These are phyloP conservation scores for Troides aeacus DNA, from an alignment of 2,888 invertebrate genomes.

Conservation along the genomic window DNA sequence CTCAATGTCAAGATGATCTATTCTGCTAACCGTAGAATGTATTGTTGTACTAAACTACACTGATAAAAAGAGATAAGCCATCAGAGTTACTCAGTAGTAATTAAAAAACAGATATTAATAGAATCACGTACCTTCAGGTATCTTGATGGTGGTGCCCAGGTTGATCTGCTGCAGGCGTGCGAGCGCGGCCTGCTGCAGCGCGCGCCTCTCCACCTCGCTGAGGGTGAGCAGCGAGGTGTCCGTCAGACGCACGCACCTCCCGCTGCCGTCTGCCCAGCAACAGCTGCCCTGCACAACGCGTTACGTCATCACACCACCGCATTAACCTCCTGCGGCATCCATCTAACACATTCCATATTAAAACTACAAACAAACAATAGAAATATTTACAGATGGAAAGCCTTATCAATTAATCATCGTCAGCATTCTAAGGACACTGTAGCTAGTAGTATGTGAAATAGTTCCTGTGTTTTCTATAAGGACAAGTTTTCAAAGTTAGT, in stretches of 20 bases:
- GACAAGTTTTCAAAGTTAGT: too few species aligned
- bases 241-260: conserved; percentile 84
- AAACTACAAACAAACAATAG: neutral
- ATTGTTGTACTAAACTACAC: too few species aligned
- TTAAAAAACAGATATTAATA: too few species aligned
- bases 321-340: neutral
- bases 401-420: too few species aligned
- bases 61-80: too few species aligned
- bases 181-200: conserved; percentile 91
- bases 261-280: conserved; percentile 86
- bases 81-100: too few species aligned
- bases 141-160: conserved; percentile 88
- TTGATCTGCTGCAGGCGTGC: conserved; percentile 92
- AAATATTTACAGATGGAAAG: neutral
- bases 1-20: too few species aligned
- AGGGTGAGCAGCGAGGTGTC: conserved; percentile 86
- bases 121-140: conserved; percentile 86
- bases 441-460: too few species aligned
- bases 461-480: too few species aligned
- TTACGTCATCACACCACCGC: conserved; percentile 67
- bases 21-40: too few species aligned
- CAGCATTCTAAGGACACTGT: too few species aligned
- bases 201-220: conserved; percentile 88
- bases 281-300: conserved; percentile 86
- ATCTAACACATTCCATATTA: neutral